A percentile compares a stretch with the other conserved stretches of the same genome.
These are phyloP conservation scores for Maniola jurtina DNA, from an alignment of 1,140 invertebrate genomes.

Conservation along the genomic window DNA sequence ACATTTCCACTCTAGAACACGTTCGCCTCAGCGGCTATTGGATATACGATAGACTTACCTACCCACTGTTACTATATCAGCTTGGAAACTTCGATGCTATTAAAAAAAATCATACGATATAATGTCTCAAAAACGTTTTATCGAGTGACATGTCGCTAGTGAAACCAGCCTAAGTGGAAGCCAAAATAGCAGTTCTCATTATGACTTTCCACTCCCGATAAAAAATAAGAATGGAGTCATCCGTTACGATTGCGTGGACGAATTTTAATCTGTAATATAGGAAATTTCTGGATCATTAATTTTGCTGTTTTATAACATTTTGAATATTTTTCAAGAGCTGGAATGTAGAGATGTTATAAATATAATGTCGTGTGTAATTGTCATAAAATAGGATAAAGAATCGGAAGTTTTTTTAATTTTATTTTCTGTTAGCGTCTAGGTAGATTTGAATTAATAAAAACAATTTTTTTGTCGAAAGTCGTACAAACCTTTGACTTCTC, in stretches of 20 bases:
- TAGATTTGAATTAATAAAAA: too few species aligned
- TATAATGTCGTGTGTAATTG: not conserved
- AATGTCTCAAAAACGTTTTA: not conserved
- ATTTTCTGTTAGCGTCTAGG: too few species aligned
- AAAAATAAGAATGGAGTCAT: constrained; percentile 70
- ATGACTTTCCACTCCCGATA: constrained; percentile 65
- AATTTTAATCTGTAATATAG: constrained; percentile 11
- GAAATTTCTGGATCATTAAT: constrained; percentile 4
- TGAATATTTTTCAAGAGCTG: not conserved
- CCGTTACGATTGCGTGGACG: constrained; percentile 50
- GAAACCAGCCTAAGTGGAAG: not conserved
- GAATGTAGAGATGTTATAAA: constrained; percentile 1
- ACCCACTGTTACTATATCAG: too few species aligned
- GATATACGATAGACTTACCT: too few species aligned
- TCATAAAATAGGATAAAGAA: not conserved
- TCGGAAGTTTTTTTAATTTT: not conserved
- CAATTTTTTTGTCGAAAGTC: too few species aligned
- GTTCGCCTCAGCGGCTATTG: too few species aligned
- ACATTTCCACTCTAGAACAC: too few species aligned
- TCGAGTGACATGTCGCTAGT: constrained; percentile 25
- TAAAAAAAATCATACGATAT: too few species aligned
- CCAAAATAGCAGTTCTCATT: constrained; percentile 69
- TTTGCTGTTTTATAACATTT: constrained; percentile 1
- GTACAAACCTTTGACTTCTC: too few species aligned
- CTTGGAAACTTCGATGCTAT: too few species aligned